A percentile compares a stretch with the other conserved stretches of the same genome.
Evolutionary conservation across 2,888 invertebrate genomes (phyloP).

Genomic region (Tethea ocularis): DNA sequence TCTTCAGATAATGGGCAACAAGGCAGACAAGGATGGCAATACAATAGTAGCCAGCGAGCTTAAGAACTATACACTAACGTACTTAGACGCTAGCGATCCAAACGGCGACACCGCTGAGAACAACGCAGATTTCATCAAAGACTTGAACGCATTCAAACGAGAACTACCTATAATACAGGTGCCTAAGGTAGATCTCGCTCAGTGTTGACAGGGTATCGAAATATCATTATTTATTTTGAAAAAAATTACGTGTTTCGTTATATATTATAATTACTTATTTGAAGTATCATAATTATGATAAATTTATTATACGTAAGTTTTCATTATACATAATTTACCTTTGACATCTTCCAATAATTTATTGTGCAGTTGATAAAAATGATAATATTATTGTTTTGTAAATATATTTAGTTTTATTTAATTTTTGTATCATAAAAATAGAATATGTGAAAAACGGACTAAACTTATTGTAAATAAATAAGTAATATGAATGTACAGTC

Average conservation of each 20-base stretch:
- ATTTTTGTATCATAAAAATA: background rate
- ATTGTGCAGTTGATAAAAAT: background rate
- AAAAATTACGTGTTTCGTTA: background rate
- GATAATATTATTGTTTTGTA: background rate
- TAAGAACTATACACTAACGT: conserved; percentile 51
- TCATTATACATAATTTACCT: too few relatives aligned
- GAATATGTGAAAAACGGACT: background rate
- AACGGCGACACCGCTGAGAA: conserved; percentile 52
- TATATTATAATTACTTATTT: background rate
- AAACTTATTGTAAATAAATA: background rate
- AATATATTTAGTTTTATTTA: background rate
- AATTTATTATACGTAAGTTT: background rate
- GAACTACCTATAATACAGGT: conserved; percentile 51
- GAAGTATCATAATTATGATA: background rate
- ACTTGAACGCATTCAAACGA: conserved; percentile 54
- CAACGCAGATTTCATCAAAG: conserved; percentile 53
- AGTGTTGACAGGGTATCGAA: conserved; percentile 48
- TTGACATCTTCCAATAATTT: background rate
- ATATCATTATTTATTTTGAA: background rate
- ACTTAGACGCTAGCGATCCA: conserved; percentile 51
- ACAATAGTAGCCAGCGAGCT: conserved; percentile 19
- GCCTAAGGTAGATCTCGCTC: conserved; percentile 50
- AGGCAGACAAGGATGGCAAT: conserved; percentile 34
- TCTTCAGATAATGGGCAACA: conserved; percentile 66
- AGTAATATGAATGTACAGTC: background rate